Percentiles rank a stretch among this genome's conserved stretches.
These are phyloP conservation scores for Asbolus verrucosus DNA, from an alignment of 1,140 invertebrate species.

Conservation along the genomic window DNA sequence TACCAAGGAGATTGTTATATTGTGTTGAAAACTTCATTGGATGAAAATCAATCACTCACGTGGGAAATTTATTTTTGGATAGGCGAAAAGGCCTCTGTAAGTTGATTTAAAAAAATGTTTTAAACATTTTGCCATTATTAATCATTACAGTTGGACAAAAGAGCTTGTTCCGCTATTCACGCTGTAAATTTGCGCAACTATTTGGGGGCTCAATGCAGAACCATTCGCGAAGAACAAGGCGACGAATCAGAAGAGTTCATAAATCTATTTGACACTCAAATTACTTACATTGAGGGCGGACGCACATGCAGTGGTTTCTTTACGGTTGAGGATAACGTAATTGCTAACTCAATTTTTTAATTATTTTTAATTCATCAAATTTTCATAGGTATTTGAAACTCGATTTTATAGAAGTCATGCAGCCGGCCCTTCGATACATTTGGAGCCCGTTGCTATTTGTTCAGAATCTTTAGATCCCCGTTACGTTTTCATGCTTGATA, in stretches of 20 bases:
- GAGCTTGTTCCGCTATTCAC: conserved; percentile 98
- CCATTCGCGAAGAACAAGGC: conserved; percentile 95
- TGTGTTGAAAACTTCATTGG: conserved; percentile 90
- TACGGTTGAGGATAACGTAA: conserved; percentile 90
- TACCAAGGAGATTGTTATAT: conserved; percentile 99
- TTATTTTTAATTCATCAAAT: background rate
- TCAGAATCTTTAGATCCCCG: conserved; percentile 85
- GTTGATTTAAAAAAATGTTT: no score
- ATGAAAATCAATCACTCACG: conserved; percentile 86
- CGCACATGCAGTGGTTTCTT: conserved; percentile 97
- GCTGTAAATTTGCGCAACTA: conserved; percentile 98
- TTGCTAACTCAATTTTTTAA: background rate
- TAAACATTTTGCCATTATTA: no score
- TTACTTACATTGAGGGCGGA: conserved; percentile 97
- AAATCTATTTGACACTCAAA: conserved; percentile 89
- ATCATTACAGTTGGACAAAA: conserved; percentile 87
- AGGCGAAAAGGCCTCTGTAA: conserved; percentile 93
- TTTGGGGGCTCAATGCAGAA: conserved; percentile 95
- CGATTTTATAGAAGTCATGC: conserved; percentile 92
- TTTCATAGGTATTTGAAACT: conserved; percentile 79
- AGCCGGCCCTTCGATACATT: conserved; percentile 87
- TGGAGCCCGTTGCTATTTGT: conserved; percentile 87
- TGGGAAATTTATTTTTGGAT: conserved; percentile 99
- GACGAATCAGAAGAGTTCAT: conserved; percentile 98
- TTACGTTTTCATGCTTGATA: conserved; percentile 94